These are phyloP conservation scores for Hippocampus comes DNA, from an alignment of 2,113 vertebrate genomes.

Conservation along the genomic window DNA sequence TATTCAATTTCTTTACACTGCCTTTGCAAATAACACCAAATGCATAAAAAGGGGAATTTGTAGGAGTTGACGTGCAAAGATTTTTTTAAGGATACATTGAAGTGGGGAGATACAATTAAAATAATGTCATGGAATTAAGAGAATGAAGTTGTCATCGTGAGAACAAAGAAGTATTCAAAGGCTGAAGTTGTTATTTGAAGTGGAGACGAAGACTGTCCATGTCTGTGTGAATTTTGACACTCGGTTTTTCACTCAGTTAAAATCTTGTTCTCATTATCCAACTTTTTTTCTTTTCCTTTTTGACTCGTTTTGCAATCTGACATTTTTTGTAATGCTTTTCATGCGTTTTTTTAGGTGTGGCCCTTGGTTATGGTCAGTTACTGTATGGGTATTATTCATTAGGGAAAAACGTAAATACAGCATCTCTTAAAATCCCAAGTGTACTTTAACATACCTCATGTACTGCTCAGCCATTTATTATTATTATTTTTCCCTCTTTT, in stretches of 20 bases:
- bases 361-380: neutral
- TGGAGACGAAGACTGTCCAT: neutral
- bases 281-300: neutral
- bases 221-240: neutral
- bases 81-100: neutral
- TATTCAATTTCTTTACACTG: slow-evolving; percentile 12
- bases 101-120: neutral
- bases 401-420: neutral
- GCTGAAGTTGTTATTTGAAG: neutral
- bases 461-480: neutral
- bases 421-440: neutral
- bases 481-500: neutral
- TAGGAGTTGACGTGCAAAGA: neutral
- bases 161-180: neutral
- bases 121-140: neutral
- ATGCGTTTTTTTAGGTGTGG: neutral
- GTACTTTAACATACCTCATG: too few species aligned
- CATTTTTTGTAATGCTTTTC: neutral
- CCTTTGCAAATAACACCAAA: slow-evolving; percentile 7
- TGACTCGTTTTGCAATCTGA: neutral
- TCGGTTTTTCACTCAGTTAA: neutral
- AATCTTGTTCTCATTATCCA: neutral
- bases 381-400: neutral
- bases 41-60: neutral
- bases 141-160: neutral